phyloP scores from a whole-genome alignment of 2,888 invertebrate genomes.

The Sepioteuthis lessoniana region DNA sequence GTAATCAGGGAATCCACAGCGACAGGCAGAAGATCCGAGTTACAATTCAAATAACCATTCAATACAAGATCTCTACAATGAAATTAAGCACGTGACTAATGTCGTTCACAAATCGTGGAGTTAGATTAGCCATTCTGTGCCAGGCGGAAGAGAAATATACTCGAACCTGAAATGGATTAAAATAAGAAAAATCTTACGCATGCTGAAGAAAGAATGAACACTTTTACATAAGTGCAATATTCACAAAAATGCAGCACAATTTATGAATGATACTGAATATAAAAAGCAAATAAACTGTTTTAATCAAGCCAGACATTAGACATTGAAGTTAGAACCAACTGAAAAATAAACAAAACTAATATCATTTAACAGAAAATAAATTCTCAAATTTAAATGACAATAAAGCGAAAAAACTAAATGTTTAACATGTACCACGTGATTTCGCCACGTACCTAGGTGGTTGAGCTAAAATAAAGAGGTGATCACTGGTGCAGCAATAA shows the following conservation, averaged over 20 bases:
- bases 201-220: too few species aligned
- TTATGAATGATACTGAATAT: neutral
- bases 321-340: neutral
- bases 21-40: neutral
- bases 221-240: neutral
- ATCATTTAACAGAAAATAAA: conserved; percentile 5
- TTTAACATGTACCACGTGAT: conserved; percentile 65
- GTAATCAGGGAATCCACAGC: neutral
- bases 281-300: neutral
- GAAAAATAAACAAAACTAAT: conserved; percentile 6
- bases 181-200: neutral
- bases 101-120: conserved; percentile 39
- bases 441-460: conserved; percentile 64
- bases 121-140: conserved; percentile 37
- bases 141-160: conserved; percentile 43
- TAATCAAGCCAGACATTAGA: neutral
- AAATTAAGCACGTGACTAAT: conserved; percentile 48
- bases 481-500: neutral
- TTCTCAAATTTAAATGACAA: neutral
- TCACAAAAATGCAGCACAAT: neutral
- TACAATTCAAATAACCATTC: neutral
- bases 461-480: conserved; percentile 11
- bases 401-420: conserved; percentile 36
- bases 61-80: conserved; percentile 14
- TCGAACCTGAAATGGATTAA: conserved; percentile 41